These are phyloP conservation scores for Nasalis larvatus DNA, from an alignment of 2,113 vertebrate species.

Conservation along the genomic window DNA sequence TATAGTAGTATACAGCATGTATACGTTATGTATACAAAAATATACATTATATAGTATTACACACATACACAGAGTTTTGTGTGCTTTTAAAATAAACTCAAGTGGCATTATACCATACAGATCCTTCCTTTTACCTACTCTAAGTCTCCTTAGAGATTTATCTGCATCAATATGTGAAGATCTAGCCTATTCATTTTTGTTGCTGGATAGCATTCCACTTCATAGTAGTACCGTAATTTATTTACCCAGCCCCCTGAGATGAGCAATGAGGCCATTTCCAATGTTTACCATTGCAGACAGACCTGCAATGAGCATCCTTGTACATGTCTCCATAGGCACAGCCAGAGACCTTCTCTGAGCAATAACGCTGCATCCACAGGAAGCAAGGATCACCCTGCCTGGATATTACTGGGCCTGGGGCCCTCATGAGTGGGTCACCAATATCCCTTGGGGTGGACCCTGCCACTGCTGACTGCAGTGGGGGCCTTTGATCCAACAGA, in stretches of 20 bases:
- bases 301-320: not conserved
- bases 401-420: not conserved
- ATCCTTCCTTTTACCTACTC: not conserved
- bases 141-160: not conserved
- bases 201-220: not conserved
- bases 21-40: not conserved
- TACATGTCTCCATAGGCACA: fast-evolving
- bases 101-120: not conserved
- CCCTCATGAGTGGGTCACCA: not conserved
- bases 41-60: not conserved
- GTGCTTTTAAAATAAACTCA: not conserved
- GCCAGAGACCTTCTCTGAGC: not conserved
- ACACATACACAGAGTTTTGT: not conserved
- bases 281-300: not conserved
- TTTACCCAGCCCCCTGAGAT: not conserved
- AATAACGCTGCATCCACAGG: not conserved
- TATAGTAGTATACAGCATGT: not conserved
- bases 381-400: not conserved
- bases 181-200: not conserved
- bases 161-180: not conserved
- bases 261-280: not conserved
- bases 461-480: not conserved
- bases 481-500: not conserved
- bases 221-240: not conserved
- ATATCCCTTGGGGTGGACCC: fast-evolving